A percentile compares a stretch with the other conserved stretches of the same genome.
Evolutionary conservation across 2,113 vertebrate genomes (phyloP).

Genomic region (Casuarius casuarius): DNA sequence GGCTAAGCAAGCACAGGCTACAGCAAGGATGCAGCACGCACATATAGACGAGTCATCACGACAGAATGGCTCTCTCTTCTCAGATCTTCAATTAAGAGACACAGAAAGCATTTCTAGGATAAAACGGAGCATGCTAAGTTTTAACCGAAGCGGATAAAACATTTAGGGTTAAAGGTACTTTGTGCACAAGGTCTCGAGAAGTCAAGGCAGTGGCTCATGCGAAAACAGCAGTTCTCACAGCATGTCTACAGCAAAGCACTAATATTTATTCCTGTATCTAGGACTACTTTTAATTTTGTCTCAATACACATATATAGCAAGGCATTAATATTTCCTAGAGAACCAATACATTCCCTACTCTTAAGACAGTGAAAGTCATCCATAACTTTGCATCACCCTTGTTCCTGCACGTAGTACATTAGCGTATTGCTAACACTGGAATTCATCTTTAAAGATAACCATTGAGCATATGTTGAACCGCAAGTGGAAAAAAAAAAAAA

Average conservation of each 20-base stretch:
- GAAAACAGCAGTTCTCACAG: slow-evolving; percentile 32
- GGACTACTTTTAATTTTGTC: slow-evolving; percentile 26
- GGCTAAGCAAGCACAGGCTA: background rate
- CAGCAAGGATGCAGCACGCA: background rate
- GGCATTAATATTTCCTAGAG: background rate
- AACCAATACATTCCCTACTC: background rate
- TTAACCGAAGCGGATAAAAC: background rate
- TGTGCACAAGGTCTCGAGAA: background rate
- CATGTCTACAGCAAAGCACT: background rate
- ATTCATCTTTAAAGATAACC: background rate
- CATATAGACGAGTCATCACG: background rate
- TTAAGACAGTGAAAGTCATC: background rate
- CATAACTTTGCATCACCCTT: background rate
- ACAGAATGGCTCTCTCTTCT: background rate
- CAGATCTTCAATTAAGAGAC: background rate
- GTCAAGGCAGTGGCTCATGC: background rate
- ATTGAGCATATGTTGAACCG: rapidly evolving
- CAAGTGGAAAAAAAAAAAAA: background rate
- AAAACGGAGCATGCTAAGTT: background rate
- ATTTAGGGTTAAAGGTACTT: slow-evolving; percentile 1
- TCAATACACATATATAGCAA: background rate
- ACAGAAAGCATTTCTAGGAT: background rate
- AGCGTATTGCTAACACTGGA: background rate
- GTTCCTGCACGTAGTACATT: rapidly evolving
- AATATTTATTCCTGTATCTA: slow-evolving; percentile 21